Evolutionary conservation across 2,888 invertebrate genomes (phyloP).

Genomic region (Petrolisthes manimaculis): DNA sequence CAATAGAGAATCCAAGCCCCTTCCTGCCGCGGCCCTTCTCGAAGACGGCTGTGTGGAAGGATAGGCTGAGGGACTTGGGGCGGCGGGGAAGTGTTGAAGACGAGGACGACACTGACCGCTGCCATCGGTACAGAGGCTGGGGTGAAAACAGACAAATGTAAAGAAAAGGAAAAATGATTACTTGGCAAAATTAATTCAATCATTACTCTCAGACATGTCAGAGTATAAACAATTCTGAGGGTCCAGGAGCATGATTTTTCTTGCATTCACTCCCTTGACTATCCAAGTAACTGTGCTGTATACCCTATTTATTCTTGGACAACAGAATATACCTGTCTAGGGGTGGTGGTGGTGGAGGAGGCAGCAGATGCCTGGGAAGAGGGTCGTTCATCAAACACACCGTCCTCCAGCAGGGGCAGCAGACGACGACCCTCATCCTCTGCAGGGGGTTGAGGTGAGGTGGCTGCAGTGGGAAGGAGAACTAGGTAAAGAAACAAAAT

Average conservation of each 20-base stretch:
- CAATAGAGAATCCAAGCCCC: slow-evolving; percentile 90
- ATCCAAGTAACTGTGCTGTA: too few species aligned
- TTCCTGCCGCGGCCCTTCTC: slow-evolving; percentile 87
- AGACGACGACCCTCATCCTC: slow-evolving; percentile 53
- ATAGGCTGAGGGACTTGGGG: slow-evolving; percentile 69
- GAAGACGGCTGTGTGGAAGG: slow-evolving; percentile 75
- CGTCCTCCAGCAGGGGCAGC: slow-evolving; percentile 50
- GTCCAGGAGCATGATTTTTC: too few species aligned
- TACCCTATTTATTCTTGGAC: too few species aligned
- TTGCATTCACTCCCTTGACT: too few species aligned
- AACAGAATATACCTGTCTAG: not conserved
- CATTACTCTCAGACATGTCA: too few species aligned
- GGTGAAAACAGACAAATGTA: slow-evolving; percentile 30
- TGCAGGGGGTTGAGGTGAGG: not conserved
- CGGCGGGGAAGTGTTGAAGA: slow-evolving; percentile 64
- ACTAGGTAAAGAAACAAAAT: too few species aligned
- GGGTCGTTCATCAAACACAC: slow-evolving; percentile 44
- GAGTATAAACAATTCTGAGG: too few species aligned
- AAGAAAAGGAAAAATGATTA: not conserved
- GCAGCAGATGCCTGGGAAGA: slow-evolving; percentile 51
- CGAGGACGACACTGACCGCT: slow-evolving; percentile 52
- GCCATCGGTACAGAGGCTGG: slow-evolving; percentile 14
- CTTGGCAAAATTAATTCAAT: too few species aligned
- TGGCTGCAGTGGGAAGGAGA: too few species aligned
- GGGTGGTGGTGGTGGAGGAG: slow-evolving; percentile 1